Evolutionary conservation across 2,113 vertebrate genomes (phyloP).

Genomic region (Beaufortia kweichowensis): DNA sequence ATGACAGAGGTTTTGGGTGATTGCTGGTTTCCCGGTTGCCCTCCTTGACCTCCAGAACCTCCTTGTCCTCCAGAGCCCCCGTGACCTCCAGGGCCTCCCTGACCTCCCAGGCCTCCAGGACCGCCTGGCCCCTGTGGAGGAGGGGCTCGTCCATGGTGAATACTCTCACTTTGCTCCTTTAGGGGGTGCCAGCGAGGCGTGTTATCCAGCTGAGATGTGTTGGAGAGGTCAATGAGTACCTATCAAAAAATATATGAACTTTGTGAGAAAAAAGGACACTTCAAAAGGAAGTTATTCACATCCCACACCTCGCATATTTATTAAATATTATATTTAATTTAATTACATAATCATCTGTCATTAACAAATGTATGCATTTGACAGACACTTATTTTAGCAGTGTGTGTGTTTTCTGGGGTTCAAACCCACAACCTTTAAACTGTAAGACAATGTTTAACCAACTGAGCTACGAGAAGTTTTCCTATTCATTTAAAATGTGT

Average conservation of each 20-base stretch:
- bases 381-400: no score
- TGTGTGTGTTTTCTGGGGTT: no score
- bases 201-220: conserved; percentile 88
- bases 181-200: conserved; percentile 90
- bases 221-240: conserved; percentile 95
- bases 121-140: conserved; percentile 76
- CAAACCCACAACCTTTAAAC: no score
- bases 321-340: no score
- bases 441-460: no score
- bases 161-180: conserved; percentile 93
- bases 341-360: no score
- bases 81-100: conserved; percentile 53
- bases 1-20: conserved; percentile 95
- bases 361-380: no score
- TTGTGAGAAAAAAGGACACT: no score
- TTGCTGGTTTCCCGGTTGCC: conserved; percentile 78
- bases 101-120: conserved; percentile 64
- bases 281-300: no score
- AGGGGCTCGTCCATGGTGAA: conserved; percentile 86
- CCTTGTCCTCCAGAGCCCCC: conserved; percentile 51
- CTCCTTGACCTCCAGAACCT: conserved; percentile 47
- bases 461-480: no score
- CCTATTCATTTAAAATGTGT: no score
- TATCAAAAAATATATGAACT: conserved; percentile 57
- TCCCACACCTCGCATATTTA: no score